Evolutionary conservation across 2,797 vertebrate genomes (phyloP), one percentile per base, ranked within the genome.

Genomic region (Harpagifer antarcticus): DNA sequence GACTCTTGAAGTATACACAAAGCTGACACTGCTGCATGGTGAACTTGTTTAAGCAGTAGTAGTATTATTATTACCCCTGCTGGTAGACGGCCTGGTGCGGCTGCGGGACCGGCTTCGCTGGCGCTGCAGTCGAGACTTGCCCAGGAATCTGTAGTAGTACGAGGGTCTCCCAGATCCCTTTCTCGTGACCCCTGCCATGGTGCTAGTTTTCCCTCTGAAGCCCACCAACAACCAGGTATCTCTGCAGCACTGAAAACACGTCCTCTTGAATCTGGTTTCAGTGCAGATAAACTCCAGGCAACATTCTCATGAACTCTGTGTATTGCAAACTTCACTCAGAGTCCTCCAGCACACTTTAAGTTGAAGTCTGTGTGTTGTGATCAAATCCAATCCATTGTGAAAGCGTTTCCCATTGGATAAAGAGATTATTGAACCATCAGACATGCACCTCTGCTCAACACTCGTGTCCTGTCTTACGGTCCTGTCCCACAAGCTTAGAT

Each of bases 131-230:
- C 97, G 95, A 37, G 98, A 96, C 91, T 97, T 96, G 93, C 97
- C 95, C 89, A 99, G 94, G 89, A 99, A 96, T 91, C 98, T 95
- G 91, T 99, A 99, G 95, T 99, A 99, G 93, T 99, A 99, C 0
- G 97, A 96, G 44, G 95, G 96, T 95, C 97, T 96, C 83, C 96
- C 97, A 58, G 96, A 96, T 85, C 94, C 97, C 94, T 97, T 99
- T 93, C 97, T 96, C 79, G 93, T 94, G 85, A 96, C 94, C 86
- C 97, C 94, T 55, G 98, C 97, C 98, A 98, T 99, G 92, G 89
- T 93, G 73, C 67, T 3, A 60, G 33, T 55, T 56, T 60, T 59
- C 40, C 53, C 73, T 58, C 67, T 15, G 11, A 52, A 50, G 17
- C 59, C 53, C 63, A 47, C 49, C 54, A 55, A 19, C 9, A 49